Evolutionary conservation across 2,113 vertebrate genomes (phyloP), one percentile per base, ranked within the genome.

Genomic region (Monarcha castaneiventris): DNA sequence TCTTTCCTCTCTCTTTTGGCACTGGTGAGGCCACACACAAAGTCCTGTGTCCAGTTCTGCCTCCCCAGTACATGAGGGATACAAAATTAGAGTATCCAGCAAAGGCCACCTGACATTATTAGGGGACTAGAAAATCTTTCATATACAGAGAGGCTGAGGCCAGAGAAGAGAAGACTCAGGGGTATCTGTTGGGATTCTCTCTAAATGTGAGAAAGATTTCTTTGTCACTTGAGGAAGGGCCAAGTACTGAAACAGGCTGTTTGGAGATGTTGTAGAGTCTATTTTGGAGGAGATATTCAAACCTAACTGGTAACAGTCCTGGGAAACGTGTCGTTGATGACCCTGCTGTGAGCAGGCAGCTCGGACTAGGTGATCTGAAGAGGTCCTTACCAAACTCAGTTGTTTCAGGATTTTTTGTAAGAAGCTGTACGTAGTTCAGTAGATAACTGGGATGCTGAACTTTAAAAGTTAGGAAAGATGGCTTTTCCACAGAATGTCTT

Each of bases 271-370:
- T 74, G 3, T 14, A 8, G 22, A 18, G 9, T 52, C 16, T 43
- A 7, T 74, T 58, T 68, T 67, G 33, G 43, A 33, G 21, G 32
- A 58, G 37, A 48, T 46, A 43, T 27, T 88, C 2, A 56, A 80
- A 58, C 3, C 41, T 46, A 14, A 37, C 29, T 3, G 3, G 33
- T 48, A 55, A 19, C 0, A 3, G 26, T 51, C 29, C 46, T 62
- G 13, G 18, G 7, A 7, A 75, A 11, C 0, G 0, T 27, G 15
- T 33, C 9, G 12, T 11, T 54, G 17, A 16, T 76, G 23, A 33
- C 11, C 9, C 16, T 62, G 22, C 14, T 64, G 78, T 63, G 58
- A 77, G 20, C 19, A 62, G 10, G 29, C 29, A 75, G 9, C 33
- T 30, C 58, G 41, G 48, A 72, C 25, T 35, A 72, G 5, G 22